Evolutionary conservation across 2,797 vertebrate species (phyloP).

Genomic region (Syncerus caffer): DNA sequence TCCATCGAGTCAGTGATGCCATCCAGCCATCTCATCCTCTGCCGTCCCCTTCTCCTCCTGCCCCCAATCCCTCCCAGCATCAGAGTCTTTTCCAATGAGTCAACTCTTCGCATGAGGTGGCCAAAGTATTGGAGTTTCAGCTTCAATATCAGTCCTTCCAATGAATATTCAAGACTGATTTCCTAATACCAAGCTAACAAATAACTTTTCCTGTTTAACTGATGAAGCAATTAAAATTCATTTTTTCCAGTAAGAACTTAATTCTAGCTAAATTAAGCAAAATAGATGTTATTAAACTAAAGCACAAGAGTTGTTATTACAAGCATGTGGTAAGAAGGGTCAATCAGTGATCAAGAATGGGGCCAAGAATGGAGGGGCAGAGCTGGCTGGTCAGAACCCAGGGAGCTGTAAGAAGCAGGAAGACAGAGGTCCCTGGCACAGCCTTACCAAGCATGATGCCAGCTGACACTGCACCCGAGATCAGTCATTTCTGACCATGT

Average conservation of each 20-base stretch:
- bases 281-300: neutral
- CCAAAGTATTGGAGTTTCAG: too few species aligned
- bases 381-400: neutral
- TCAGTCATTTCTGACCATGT: neutral
- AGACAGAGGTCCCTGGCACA: neutral
- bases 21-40: too few species aligned
- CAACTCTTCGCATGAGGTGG: too few species aligned
- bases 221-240: neutral
- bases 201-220: neutral
- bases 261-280: neutral
- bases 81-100: too few species aligned
- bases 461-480: neutral
- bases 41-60: too few species aligned
- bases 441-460: neutral
- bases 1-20: too few species aligned
- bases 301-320: neutral
- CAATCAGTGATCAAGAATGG: neutral
- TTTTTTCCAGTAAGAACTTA: neutral
- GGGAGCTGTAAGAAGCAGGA: neutral
- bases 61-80: too few species aligned
- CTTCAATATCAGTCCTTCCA: too few species aligned
- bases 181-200: neutral
- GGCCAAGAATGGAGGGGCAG: neutral
- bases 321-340: neutral
- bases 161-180: too few species aligned